A percentile compares a stretch with the other conserved stretches of the same genome.
phyloP scores from a whole-genome alignment of 2,113 vertebrate species.

The Empidonax alnorum region DNA sequence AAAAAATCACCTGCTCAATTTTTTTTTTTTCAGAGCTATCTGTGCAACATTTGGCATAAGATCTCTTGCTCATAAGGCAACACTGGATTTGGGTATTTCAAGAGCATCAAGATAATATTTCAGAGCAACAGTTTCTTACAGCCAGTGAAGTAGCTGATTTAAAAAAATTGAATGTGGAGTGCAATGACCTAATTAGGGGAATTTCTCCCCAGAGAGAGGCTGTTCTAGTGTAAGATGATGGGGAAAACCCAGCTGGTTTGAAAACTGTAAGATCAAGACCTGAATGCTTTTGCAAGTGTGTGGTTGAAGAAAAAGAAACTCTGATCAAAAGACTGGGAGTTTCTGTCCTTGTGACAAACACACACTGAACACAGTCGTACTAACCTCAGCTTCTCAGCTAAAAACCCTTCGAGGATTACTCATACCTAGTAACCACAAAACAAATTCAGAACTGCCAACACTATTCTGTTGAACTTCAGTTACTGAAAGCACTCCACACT shows the following conservation, averaged over 20 bases:
- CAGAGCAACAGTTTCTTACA: not conserved
- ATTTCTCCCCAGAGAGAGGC: not conserved
- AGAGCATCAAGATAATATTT: not conserved
- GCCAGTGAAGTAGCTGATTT: not conserved
- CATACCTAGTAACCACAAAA: slow-evolving; percentile 4
- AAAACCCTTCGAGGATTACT: slow-evolving; percentile 31
- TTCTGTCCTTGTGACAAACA: not conserved
- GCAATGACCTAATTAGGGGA: slow-evolving; percentile 7
- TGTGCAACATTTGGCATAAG: not conserved
- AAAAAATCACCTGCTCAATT: not conserved
- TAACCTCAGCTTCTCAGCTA: not conserved
- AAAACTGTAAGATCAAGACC: not conserved
- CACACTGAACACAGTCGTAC: not conserved
- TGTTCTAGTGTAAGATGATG: not conserved
- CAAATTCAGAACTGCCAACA: not conserved
- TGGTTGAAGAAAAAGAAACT: not conserved
- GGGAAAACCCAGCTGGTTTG: slow-evolving; percentile 28
- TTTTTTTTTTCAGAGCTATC: not conserved
- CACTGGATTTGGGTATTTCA: not conserved
- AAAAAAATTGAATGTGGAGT: not conserved
- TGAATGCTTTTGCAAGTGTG: not conserved
- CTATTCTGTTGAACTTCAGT: not conserved
- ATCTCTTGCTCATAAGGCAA: not conserved
- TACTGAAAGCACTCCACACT: not conserved
- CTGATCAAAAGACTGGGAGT: not conserved